phyloP scores from a whole-genome alignment of 2,797 vertebrate genomes.

The Alca torda region DNA sequence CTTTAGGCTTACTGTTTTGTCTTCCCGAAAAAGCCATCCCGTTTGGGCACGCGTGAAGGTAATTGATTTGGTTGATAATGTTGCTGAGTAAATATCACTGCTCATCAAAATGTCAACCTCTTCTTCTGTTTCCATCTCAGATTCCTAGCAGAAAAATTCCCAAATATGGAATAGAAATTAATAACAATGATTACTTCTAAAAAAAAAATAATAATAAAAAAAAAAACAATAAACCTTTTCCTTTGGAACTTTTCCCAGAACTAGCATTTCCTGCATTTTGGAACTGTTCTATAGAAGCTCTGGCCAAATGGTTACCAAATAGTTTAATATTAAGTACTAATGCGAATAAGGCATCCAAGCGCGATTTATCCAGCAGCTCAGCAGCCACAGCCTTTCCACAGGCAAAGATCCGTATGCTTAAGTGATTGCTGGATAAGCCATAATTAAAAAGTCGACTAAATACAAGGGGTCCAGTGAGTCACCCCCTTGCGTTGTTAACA shows the following conservation, averaged over 20 bases:
- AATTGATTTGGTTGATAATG: conserved; percentile 98
- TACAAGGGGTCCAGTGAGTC: background rate
- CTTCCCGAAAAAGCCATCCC: conserved; percentile 97
- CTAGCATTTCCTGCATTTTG: background rate
- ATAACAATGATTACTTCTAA: background rate
- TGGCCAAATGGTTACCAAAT: background rate
- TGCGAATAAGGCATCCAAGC: background rate
- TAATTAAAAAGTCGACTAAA: background rate
- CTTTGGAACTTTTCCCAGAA: background rate
- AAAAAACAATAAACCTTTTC: background rate
- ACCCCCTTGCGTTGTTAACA: background rate
- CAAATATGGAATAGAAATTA: background rate
- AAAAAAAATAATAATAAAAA: too few relatives aligned
- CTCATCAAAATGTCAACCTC: conserved; percentile 99
- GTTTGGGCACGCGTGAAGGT: conserved; percentile 95
- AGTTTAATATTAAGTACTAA: background rate
- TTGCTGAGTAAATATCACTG: conserved; percentile 98
- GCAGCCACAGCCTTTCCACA: background rate
- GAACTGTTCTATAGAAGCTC: background rate
- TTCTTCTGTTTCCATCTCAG: conserved; percentile 98
- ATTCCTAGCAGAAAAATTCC: conserved; percentile 82
- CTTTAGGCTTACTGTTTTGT: conserved; percentile 88
- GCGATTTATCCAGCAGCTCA: background rate
- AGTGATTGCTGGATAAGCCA: background rate
- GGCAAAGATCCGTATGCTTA: background rate